These are phyloP conservation scores for Arctia plantaginis DNA, from an alignment of 2,888 invertebrate genomes.

Conservation along the genomic window DNA sequence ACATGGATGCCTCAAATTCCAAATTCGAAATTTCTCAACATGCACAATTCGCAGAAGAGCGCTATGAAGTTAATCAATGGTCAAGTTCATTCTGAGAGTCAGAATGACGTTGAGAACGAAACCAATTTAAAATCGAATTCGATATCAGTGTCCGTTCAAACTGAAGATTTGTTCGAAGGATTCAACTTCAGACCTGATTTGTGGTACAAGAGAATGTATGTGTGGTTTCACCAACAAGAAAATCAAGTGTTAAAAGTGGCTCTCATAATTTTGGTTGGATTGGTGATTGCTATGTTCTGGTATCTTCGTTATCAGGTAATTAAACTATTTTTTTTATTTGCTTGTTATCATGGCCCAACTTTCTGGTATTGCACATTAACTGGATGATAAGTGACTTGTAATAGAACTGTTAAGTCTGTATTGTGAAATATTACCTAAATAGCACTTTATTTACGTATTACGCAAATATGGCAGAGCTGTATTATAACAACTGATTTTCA, in stretches of 20 bases:
- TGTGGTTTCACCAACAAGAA: slow-evolving; percentile 91
- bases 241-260: slow-evolving; percentile 91
- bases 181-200: slow-evolving; percentile 72
- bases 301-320: slow-evolving; percentile 90
- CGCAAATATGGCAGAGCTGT: background rate
- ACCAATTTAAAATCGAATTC: slow-evolving; percentile 77
- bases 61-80: slow-evolving; percentile 77
- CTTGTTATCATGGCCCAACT: background rate
- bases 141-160: slow-evolving; percentile 86
- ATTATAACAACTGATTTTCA: background rate
- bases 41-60: slow-evolving; percentile 61
- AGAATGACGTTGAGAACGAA: slow-evolving; percentile 78
- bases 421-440: background rate
- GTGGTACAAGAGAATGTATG: slow-evolving; percentile 79
- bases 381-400: background rate
- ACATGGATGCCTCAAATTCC: slow-evolving; percentile 79
- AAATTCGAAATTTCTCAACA: slow-evolving; percentile 68
- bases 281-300: slow-evolving; percentile 91
- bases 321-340: background rate
- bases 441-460: background rate
- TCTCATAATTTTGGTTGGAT: slow-evolving; percentile 88
- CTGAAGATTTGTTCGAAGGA: slow-evolving; percentile 84
- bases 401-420: background rate
- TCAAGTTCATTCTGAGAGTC: slow-evolving; percentile 68
- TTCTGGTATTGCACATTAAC: background rate